A percentile compares a stretch with the other conserved stretches of the same genome.
These are phyloP conservation scores for Kryptolebias marmoratus DNA, from an alignment of 2,113 vertebrate species.

Conservation along the genomic window DNA sequence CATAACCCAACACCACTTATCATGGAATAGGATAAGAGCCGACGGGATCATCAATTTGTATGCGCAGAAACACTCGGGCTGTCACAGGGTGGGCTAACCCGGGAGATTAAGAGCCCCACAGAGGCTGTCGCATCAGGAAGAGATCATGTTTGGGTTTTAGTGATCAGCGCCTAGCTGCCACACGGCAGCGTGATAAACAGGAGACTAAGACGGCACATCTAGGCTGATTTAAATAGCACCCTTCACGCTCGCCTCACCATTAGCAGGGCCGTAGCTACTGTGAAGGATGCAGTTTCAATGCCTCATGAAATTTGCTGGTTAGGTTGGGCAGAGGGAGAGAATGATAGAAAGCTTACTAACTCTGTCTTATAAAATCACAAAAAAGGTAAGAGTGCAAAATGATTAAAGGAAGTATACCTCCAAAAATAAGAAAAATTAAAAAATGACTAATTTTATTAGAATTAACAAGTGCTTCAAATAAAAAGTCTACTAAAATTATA, in stretches of 20 bases:
- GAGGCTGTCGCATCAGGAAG: constrained; percentile 57
- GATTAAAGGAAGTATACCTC: neutral
- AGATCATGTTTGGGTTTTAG: constrained; percentile 71
- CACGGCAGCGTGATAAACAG: constrained; percentile 66
- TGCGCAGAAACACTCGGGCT: constrained; percentile 55
- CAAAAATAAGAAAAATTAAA: neutral
- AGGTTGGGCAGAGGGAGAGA: constrained; percentile 11
- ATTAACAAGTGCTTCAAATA: no score
- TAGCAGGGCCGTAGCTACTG: constrained; percentile 38
- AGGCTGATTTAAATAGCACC: constrained; percentile 66
- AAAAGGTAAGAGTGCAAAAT: neutral
- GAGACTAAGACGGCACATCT: constrained; percentile 31
- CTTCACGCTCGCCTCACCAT: constrained; percentile 41
- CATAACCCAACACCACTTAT: constrained; percentile 47
- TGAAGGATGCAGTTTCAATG: constrained; percentile 49
- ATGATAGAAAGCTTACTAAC: neutral
- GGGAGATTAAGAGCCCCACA: constrained; percentile 67
- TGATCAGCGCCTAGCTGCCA: constrained; percentile 59
- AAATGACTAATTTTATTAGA: no score
- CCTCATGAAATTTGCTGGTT: constrained; percentile 35
- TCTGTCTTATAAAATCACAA: neutral
- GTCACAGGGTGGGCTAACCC: constrained; percentile 67
- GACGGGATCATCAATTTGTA: constrained; percentile 59
- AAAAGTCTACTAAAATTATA: no score
- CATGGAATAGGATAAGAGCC: constrained; percentile 46